Evolutionary conservation across 2,113 vertebrate genomes (phyloP).

Genomic region (Antennarius striatus): DNA sequence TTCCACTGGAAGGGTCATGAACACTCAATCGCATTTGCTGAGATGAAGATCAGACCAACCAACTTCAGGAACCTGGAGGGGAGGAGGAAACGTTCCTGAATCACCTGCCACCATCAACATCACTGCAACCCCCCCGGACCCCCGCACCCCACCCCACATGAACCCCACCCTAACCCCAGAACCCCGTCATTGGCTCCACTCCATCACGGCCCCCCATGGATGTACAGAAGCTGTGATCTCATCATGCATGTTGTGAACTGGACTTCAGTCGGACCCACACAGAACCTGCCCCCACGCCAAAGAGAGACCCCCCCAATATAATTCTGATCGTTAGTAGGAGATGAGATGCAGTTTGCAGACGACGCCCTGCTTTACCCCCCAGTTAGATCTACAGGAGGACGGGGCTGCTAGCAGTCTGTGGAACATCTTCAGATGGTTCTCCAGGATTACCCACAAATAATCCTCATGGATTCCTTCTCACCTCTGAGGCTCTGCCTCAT

Average conservation of each 20-base stretch:
- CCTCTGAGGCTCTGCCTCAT: too few species aligned
- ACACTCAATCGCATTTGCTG: constrained; percentile 93
- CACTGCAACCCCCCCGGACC: constrained; percentile 49
- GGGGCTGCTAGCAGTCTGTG: constrained; percentile 46
- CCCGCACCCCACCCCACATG: constrained; percentile 23
- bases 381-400: constrained; percentile 42
- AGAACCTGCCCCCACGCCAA: constrained; percentile 66
- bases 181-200: constrained; percentile 6
- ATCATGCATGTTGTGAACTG: constrained; percentile 47
- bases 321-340: too few species aligned
- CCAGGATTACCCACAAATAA: constrained; percentile 34
- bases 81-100: constrained; percentile 90
- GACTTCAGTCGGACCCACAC: constrained; percentile 49
- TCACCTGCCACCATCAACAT: constrained; percentile 25
- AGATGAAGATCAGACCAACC: constrained; percentile 96
- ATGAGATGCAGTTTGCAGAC: constrained; percentile 30
- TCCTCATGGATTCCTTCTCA: constrained; percentile 7
- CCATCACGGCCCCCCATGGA: not conserved
- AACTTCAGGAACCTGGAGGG: constrained; percentile 96
- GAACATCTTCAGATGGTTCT: constrained; percentile 21
- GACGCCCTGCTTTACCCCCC: constrained; percentile 21
- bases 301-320: constrained; percentile 58
- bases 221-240: constrained; percentile 33
- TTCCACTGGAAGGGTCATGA: constrained; percentile 99
- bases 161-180: not conserved